Base-by-base conservation (phyloP, 2,888 invertebrate species). In the Thereva nobilitata region DNA sequence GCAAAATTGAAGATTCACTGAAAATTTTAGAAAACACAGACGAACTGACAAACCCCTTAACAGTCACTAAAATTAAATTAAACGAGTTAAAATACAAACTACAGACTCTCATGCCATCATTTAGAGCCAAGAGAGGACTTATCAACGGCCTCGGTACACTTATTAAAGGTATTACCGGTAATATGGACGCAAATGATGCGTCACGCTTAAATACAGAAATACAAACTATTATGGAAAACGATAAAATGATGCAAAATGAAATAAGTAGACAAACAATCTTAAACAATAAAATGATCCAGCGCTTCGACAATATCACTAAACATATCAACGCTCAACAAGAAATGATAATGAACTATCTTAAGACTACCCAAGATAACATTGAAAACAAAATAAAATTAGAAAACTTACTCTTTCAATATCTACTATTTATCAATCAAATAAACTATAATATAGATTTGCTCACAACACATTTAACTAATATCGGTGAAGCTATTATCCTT, bases 401-500 rank as follows among this genome's bases (percentile, higher is more conserved):
- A 6, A 12, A 63, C n/a, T 23, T 53, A 10, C 59, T 55, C 5
- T 5, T 67, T 5, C 64, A 47, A 35, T 4, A 57, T 52, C 12
- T 61, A 41, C 64, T 65, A 67, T 70, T 65, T 40, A 47, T 55
- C 52, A 54, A 57, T 9, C 68, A 67, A 35, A 61, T 67, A 37
- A 70, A 68, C 12, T 68, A 55, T 35, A 70, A 70, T 34, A 69
- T 71, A 35, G 70, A 69, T 38, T 34, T 70, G n/a, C 44, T 69
- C 49, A 47, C 9, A 12, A 63, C 37, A 6, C 66, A 69, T 49
- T 10, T 69, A 54, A 45, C 59, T 5, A 45, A 69, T 23, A 70
- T 71, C 55, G 67, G 68, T 8, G 70, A 70, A 53, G 65, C 70
- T n/a, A 47, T 72, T 7, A 44, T 71, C n/a, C 47, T 70, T 4